Evolutionary conservation across 2,888 invertebrate species (phyloP).

Genomic region (Scaptomyza flava): DNA sequence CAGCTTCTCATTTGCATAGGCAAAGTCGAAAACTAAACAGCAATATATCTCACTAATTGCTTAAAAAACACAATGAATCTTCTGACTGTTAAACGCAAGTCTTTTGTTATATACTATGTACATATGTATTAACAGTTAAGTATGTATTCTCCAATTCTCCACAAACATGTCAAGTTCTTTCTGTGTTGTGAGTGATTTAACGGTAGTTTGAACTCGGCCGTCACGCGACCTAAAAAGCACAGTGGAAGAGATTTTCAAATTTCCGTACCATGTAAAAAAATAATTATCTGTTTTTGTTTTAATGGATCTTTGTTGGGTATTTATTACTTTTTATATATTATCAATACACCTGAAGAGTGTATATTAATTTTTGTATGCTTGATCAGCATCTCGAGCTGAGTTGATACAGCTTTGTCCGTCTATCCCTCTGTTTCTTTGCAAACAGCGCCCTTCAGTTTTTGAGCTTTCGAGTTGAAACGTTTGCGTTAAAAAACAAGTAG

Average conservation of each 20-base stretch:
- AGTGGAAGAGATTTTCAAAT: slow-evolving; percentile 16
- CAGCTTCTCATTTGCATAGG: slow-evolving; percentile 57
- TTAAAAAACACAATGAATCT: slow-evolving; percentile 7
- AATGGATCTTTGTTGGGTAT: not conserved
- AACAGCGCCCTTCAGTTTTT: not conserved
- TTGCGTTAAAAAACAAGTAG: too few relatives aligned
- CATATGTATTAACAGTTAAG: slow-evolving; percentile 2
- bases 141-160: not conserved
- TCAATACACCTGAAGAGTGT: too few relatives aligned
- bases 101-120: slow-evolving; percentile 25
- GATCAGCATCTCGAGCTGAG: too few relatives aligned
- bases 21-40: slow-evolving; percentile 14
- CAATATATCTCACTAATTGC: slow-evolving; percentile 39
- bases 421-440: too few relatives aligned
- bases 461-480: too few relatives aligned
- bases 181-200: slow-evolving; percentile 29
- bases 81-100: slow-evolving; percentile 1
- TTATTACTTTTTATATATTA: too few relatives aligned
- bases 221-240: slow-evolving; percentile 33
- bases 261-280: not conserved
- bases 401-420: too few relatives aligned
- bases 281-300: not conserved
- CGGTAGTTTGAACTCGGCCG: slow-evolving; percentile 36
- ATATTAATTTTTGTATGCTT: too few relatives aligned
- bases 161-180: slow-evolving; percentile 40